phyloP scores from a whole-genome alignment of 2,797 vertebrate genomes.

The Sebastes elongatus region DNA sequence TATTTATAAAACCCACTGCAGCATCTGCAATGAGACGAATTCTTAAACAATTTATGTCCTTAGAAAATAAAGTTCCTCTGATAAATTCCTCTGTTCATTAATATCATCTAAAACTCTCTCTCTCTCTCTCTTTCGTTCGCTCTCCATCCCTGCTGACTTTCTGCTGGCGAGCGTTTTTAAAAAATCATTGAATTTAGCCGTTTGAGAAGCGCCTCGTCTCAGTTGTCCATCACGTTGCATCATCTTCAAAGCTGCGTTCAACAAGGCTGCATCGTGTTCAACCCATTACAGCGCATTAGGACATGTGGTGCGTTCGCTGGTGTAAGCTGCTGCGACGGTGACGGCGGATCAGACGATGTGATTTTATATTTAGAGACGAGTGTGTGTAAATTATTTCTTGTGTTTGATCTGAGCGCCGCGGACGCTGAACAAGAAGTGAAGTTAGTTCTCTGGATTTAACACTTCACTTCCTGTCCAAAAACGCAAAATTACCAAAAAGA shows the following conservation, averaged over 20 bases:
- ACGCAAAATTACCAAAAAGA: too few species aligned
- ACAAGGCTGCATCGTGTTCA: constrained; percentile 19
- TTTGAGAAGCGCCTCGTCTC: constrained; percentile 8
- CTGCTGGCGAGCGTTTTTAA: neutral
- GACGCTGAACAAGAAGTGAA: constrained; percentile 2
- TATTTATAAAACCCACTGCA: neutral
- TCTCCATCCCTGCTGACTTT: neutral
- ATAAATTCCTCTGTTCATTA: neutral
- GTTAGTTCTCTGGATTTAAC: neutral
- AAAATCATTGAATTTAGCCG: constrained; percentile 15
- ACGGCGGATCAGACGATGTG: constrained; percentile 24
- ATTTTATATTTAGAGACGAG: constrained; percentile 23
- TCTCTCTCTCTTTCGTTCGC: neutral
- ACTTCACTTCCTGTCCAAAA: constrained; percentile 11
- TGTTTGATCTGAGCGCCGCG: constrained; percentile 20
- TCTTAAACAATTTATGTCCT: neutral
- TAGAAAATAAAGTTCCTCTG: neutral
- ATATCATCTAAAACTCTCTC: neutral
- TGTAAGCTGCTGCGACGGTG: constrained; percentile 5
- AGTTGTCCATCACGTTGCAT: constrained; percentile 44
- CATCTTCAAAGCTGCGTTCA: constrained; percentile 57
- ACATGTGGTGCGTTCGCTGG: constrained; percentile 13
- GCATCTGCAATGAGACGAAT: neutral
- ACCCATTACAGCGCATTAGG: constrained; percentile 15
- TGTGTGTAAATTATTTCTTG: constrained; percentile 30